Evolutionary conservation across 2,113 vertebrate species (phyloP).

Genomic region (Columbina picui): DNA sequence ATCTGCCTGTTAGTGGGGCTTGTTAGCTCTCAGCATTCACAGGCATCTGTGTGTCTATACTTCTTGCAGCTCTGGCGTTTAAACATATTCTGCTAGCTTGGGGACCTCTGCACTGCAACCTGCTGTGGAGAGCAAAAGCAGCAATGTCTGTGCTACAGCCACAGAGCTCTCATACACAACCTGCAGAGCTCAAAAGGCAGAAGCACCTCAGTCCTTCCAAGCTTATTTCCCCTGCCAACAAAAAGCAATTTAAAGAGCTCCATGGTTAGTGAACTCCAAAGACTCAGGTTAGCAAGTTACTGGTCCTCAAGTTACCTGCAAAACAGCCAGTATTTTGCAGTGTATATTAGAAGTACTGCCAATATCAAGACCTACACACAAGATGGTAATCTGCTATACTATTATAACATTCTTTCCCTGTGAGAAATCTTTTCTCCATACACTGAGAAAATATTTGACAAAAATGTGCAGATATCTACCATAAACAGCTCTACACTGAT

Average conservation of each 20-base stretch:
- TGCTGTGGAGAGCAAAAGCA: background rate
- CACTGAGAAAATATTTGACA: background rate
- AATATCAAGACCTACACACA: background rate
- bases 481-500: background rate
- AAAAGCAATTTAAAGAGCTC: background rate
- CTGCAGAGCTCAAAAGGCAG: background rate
- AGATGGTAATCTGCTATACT: background rate
- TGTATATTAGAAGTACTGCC: background rate
- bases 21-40: background rate
- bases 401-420: background rate
- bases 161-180: background rate
- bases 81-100: background rate
- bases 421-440: background rate
- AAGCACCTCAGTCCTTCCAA: background rate
- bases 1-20: background rate
- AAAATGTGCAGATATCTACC: background rate
- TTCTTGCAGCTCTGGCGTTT: background rate
- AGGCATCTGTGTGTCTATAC: background rate
- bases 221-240: background rate
- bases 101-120: background rate
- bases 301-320: background rate
- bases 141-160: fast-evolving
- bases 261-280: background rate
- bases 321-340: background rate
- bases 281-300: background rate